A percentile compares a stretch with the other conserved stretches of the same genome.
These are phyloP conservation scores for Lasiommata megera DNA, from an alignment of 2,888 invertebrate genomes.

Conservation along the genomic window DNA sequence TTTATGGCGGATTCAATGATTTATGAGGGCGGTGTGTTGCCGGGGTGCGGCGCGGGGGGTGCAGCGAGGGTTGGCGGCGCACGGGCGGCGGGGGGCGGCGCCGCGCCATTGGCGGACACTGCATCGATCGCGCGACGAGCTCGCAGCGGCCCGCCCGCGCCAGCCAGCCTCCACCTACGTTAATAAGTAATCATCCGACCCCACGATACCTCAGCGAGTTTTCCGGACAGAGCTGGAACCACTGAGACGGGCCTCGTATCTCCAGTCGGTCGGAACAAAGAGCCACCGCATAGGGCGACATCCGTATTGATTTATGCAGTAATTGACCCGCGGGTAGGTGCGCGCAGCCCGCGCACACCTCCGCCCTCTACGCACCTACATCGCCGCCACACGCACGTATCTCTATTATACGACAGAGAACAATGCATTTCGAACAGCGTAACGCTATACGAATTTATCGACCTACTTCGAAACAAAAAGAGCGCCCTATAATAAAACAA, in stretches of 20 bases:
- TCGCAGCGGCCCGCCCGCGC: constrained; percentile 74
- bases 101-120: constrained; percentile 78
- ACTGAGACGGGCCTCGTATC: constrained; percentile 72
- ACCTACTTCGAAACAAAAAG: constrained; percentile 23
- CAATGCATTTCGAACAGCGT: constrained; percentile 40
- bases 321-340: constrained; percentile 71
- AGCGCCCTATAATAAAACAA: constrained; percentile 16
- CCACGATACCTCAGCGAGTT: constrained; percentile 77
- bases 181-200: constrained; percentile 81
- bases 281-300: constrained; percentile 67
- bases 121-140: constrained; percentile 78
- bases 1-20: constrained; percentile 81
- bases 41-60: constrained; percentile 55
- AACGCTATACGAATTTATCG: constrained; percentile 30
- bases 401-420: constrained; percentile 36
- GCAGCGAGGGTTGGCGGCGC: constrained; percentile 51
- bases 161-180: constrained; percentile 79
- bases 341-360: constrained; percentile 61
- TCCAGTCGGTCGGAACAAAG: constrained; percentile 75
- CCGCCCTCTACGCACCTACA: constrained; percentile 56
- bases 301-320: constrained; percentile 75
- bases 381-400: constrained; percentile 50
- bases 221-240: constrained; percentile 75
- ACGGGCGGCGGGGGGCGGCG: constrained; percentile 63
- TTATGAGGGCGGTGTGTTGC: constrained; percentile 74